phyloP scores from a whole-genome alignment of 1,140 invertebrate genomes.

The Drosophila persimilis region DNA sequence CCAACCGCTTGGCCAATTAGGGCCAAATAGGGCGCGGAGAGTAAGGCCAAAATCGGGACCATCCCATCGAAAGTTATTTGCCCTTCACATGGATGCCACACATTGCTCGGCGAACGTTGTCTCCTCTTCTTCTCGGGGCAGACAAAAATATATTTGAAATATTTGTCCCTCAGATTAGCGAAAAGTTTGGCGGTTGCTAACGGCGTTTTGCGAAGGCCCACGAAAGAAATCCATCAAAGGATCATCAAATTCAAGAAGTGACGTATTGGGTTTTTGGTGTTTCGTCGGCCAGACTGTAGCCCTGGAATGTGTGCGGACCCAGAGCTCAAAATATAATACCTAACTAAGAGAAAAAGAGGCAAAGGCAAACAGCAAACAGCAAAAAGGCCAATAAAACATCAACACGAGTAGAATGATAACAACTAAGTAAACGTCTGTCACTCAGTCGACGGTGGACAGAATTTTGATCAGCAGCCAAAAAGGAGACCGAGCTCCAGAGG shows the following conservation, averaged over 20 bases:
- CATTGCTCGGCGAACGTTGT: constrained; percentile 22
- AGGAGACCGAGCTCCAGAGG: constrained; percentile 7
- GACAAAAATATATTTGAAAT: constrained; percentile 54
- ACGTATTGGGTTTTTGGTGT: constrained; percentile 57
- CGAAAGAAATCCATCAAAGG: constrained; percentile 71
- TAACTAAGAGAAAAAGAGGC: constrained; percentile 29
- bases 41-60: background rate
- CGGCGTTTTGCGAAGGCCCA: constrained; percentile 50
- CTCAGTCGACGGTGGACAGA: constrained; percentile 68
- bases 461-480: constrained; percentile 74
- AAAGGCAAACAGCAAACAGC: background rate
- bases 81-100: constrained; percentile 65
- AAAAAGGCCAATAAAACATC: constrained; percentile 72
- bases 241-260: constrained; percentile 70
- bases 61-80: constrained; percentile 40
- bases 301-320: constrained; percentile 48
- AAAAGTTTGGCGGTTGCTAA: constrained; percentile 57
- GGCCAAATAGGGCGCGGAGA: constrained; percentile 63
- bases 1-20: constrained; percentile 53
- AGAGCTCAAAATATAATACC: constrained; percentile 43
- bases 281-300: constrained; percentile 10
- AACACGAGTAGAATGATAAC: constrained; percentile 78
- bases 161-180: constrained; percentile 70
- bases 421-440: constrained; percentile 79
- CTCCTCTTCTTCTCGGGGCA: constrained; percentile 12